Conservation (phyloP, 2,888 invertebrate species). For the Lepas anatifera region DNA sequence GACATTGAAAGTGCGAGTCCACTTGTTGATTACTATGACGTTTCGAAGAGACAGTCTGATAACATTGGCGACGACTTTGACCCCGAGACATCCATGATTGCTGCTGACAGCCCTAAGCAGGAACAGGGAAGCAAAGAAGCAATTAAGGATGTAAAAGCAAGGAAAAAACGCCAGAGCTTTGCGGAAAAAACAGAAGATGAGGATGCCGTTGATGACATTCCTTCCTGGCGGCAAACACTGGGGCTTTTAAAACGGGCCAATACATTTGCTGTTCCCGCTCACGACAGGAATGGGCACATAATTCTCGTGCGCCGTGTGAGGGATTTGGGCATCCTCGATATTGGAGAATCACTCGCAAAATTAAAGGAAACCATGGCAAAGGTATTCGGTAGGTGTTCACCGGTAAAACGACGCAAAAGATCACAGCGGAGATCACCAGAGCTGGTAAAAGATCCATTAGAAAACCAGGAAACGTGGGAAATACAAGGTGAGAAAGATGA, state of each 20-base stretch:
- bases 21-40: neutral
- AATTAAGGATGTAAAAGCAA: neutral
- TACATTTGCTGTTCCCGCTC: neutral
- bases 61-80: neutral
- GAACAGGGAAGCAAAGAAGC: too few relatives aligned
- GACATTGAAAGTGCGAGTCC: too few relatives aligned
- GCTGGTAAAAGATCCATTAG: neutral
- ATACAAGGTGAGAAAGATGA: neutral
- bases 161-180: neutral
- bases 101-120: too few relatives aligned
- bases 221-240: neutral
- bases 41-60: neutral
- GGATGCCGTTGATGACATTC: neutral
- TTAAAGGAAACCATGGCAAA: neutral
- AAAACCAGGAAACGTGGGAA: neutral
- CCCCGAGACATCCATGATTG: neutral
- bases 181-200: neutral
- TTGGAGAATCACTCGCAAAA: neutral
- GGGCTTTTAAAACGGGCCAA: neutral
- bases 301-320: neutral
- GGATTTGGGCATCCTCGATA: neutral
- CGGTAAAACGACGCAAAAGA: neutral
- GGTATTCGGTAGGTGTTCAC: neutral
- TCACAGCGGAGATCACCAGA: neutral
- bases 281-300: neutral